These are phyloP conservation scores for Watsonalla binaria DNA, from an alignment of 2,888 invertebrate genomes.

Conservation along the genomic window DNA sequence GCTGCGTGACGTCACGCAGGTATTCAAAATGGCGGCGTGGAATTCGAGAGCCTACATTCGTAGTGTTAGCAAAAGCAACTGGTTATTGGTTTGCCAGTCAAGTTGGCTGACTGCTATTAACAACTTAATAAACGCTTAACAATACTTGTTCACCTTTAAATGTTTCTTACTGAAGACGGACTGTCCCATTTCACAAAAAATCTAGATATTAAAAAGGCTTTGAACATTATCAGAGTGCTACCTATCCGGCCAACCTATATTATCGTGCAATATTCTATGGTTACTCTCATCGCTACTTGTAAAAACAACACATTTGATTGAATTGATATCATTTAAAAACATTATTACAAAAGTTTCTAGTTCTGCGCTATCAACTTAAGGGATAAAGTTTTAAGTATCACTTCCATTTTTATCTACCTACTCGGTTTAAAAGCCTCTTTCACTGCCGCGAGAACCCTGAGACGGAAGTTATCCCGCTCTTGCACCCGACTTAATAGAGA, in stretches of 20 bases:
- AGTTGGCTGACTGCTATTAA: neutral
- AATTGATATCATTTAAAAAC: neutral
- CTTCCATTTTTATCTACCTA: constrained; percentile 15
- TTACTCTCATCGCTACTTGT: neutral
- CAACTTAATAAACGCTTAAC: neutral
- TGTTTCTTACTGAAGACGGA: neutral
- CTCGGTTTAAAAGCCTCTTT: constrained; percentile 41
- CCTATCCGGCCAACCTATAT: too few relatives aligned
- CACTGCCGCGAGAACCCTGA: constrained; percentile 25
- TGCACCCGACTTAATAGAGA: constrained; percentile 23
- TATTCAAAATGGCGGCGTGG: constrained; percentile 76
- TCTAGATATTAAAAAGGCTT: too few relatives aligned
- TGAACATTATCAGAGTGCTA: too few relatives aligned
- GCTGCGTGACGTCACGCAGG: constrained; percentile 70
- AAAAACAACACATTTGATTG: neutral
- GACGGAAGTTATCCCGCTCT: constrained; percentile 20
- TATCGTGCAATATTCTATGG: too few relatives aligned
- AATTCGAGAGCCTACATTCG: constrained; percentile 71
- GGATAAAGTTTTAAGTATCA: neutral
- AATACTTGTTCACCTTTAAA: neutral
- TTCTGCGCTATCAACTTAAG: neutral
- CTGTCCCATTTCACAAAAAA: too few relatives aligned
- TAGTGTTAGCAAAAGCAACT: constrained; percentile 37
- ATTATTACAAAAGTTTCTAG: too few relatives aligned
- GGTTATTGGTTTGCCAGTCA: neutral